phyloP scores from a whole-genome alignment of 2,888 invertebrate species.

The Crioceris asparagi region DNA sequence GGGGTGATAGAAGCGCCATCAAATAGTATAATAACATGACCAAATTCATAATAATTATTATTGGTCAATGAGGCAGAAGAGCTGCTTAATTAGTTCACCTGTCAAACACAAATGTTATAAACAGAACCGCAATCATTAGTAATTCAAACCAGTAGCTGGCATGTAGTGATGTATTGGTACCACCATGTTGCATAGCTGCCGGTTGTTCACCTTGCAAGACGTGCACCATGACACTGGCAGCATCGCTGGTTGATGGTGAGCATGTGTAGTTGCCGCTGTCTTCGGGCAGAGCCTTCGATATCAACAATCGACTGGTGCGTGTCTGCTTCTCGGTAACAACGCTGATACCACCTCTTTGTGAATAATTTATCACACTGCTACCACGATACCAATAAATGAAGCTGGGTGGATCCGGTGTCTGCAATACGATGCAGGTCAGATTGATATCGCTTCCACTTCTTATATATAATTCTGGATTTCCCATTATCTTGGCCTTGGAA shows the following conservation, averaged over 20 bases:
- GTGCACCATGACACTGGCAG: slow-evolving; percentile 47
- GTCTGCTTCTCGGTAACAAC: slow-evolving; percentile 78
- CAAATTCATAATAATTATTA: too few species aligned
- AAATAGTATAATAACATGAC: too few species aligned
- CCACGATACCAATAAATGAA: slow-evolving; percentile 78
- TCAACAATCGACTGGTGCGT: slow-evolving; percentile 72
- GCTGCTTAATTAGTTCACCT: too few species aligned
- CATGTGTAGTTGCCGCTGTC: slow-evolving; percentile 88
- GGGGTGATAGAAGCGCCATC: too few species aligned
- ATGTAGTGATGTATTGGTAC: too few species aligned
- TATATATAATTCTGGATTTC: slow-evolving; percentile 76
- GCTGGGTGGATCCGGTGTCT: slow-evolving; percentile 73
- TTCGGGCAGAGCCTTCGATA: slow-evolving; percentile 68
- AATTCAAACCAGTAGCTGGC: too few species aligned
- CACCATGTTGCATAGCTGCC: slow-evolving; percentile 39
- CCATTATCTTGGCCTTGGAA: slow-evolving; percentile 79
- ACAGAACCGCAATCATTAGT: too few species aligned
- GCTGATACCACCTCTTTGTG: slow-evolving; percentile 73
- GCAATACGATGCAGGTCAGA: slow-evolving; percentile 76
- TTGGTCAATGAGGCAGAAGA: too few species aligned
- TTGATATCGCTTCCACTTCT: slow-evolving; percentile 87
- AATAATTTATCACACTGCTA: slow-evolving; percentile 71
- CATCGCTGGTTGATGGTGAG: slow-evolving; percentile 51
- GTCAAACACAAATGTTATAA: too few species aligned
- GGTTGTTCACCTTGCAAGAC: slow-evolving; percentile 44